Conservation (phyloP, 1,140 invertebrate species). For the Oncopeltus fasciatus region DNA sequence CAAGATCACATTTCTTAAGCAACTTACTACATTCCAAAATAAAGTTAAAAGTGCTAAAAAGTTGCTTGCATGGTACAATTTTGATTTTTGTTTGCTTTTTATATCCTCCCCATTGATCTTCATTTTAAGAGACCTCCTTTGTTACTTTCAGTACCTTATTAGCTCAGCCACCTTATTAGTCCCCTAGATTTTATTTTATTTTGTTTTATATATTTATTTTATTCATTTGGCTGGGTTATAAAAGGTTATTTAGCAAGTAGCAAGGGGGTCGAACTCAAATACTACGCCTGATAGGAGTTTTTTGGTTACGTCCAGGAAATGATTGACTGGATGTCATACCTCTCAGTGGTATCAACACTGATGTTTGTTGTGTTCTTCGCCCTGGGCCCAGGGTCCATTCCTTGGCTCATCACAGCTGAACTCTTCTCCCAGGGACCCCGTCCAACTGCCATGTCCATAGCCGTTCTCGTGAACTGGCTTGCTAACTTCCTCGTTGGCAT, state of each 20-base stretch:
- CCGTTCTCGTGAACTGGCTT: constrained; percentile 95
- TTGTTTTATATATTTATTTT: constrained; percentile 5
- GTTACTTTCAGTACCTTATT: neutral
- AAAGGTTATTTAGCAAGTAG: constrained; percentile 28
- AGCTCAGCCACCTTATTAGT: neutral
- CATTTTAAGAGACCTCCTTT: neutral
- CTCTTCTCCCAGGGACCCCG: constrained; percentile 92
- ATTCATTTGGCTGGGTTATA: neutral
- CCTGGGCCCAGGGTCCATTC: constrained; percentile 89
- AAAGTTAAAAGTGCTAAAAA: no score
- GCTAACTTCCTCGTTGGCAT: constrained; percentile 95
- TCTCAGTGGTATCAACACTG: constrained; percentile 84
- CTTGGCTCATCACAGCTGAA: constrained; percentile 98
- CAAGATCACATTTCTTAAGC: no score
- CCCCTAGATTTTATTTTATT: neutral
- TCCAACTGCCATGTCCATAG: constrained; percentile 94
- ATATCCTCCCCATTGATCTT: neutral
- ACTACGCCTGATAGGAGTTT: constrained; percentile 69
- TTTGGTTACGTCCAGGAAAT: constrained; percentile 92
- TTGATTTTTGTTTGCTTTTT: constrained; percentile 2
- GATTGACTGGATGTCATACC: constrained; percentile 93
- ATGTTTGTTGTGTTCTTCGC: constrained; percentile 95
- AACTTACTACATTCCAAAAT: no score
- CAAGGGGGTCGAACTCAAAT: constrained; percentile 29
- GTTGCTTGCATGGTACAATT: constrained; percentile 1